phyloP scores from a whole-genome alignment of 30 jellyfish, hydroid and myxozoan species.

The Aurelia aurita region DNA sequence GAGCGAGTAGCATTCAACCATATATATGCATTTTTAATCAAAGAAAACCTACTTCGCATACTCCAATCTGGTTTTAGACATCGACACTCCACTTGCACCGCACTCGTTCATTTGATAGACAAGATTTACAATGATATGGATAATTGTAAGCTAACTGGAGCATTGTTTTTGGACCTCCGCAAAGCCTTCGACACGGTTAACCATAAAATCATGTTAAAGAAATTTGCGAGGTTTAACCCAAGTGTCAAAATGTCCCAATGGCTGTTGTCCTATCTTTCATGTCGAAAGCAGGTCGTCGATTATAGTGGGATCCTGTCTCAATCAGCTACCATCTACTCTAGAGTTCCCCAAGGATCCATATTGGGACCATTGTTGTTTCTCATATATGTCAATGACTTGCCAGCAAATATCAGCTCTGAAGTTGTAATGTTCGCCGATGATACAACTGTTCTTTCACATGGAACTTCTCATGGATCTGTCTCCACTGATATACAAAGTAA shows the following conservation, averaged over 20 bases:
- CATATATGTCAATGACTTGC: too few relatives aligned
- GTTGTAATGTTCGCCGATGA: too few relatives aligned
- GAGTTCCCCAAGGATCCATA: too few relatives aligned
- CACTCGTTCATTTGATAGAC: constrained; percentile 3
- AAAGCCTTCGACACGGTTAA: constrained; percentile 4
- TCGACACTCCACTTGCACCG: constrained; percentile 16
- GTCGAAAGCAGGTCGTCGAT: constrained; percentile 28
- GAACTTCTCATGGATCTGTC: too few relatives aligned
- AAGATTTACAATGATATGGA: constrained; percentile 6
- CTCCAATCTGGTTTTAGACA: constrained; percentile 10
- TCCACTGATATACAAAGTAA: too few relatives aligned
- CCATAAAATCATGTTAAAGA: too few relatives aligned
- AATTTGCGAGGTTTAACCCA: constrained; percentile 5
- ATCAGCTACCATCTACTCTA: too few relatives aligned
- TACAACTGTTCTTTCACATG: too few relatives aligned
- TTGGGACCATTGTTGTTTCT: too few relatives aligned
- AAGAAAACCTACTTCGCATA: too few relatives aligned
- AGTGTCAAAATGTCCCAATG: constrained; percentile 5
- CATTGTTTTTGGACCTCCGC: constrained; percentile 18
- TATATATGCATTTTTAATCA: background rate
- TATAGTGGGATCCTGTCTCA: too few relatives aligned
- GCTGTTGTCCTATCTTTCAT: constrained; percentile 13
- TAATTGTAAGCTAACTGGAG: constrained; percentile 16
- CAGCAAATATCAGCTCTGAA: too few relatives aligned
- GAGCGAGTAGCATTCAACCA: constrained; percentile 21